Evolutionary conservation across 1,140 invertebrate species (phyloP).

Genomic region (Heliconius melpomene): DNA sequence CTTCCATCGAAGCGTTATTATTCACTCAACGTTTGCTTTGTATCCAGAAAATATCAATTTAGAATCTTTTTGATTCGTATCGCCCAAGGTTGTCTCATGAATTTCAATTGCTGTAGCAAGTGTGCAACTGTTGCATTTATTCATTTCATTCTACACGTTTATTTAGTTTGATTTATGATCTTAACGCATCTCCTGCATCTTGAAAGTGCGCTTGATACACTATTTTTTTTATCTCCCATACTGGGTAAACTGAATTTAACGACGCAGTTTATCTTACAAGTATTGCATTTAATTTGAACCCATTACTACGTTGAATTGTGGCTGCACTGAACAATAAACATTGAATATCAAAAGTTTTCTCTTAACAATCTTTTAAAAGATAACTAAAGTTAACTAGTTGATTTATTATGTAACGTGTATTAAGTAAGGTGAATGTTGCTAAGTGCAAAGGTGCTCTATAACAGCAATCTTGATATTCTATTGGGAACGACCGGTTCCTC

Average conservation of each 20-base stretch:
- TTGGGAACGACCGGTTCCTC: conserved; percentile 52
- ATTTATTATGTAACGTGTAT: conserved; percentile 1
- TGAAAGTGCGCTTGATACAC: not conserved
- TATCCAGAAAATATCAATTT: conserved; percentile 52
- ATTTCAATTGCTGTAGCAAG: conserved; percentile 31
- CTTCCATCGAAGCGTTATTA: conserved; percentile 49
- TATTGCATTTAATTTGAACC: not conserved
- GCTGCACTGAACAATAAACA: too few relatives aligned
- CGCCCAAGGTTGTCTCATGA: conserved; percentile 24
- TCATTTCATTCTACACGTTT: conserved; percentile 9
- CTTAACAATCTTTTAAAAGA: not conserved
- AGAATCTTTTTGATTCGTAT: conserved; percentile 37
- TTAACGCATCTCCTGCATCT: conserved; percentile 10
- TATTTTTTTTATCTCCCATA: not conserved
- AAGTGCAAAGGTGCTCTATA: conserved; percentile 24
- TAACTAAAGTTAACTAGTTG: not conserved
- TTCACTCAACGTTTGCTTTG: conserved; percentile 51
- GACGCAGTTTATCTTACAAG: not conserved
- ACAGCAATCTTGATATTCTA: conserved; percentile 57
- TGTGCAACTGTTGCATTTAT: conserved; percentile 29
- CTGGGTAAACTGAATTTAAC: not conserved
- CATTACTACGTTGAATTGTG: too few relatives aligned
- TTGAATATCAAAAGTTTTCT: not conserved
- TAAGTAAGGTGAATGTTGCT: conserved; percentile 17
- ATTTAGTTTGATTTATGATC: conserved; percentile 18